These are phyloP conservation scores for Notodonta dromedarius DNA, from an alignment of 2,888 invertebrate genomes.

Conservation along the genomic window DNA sequence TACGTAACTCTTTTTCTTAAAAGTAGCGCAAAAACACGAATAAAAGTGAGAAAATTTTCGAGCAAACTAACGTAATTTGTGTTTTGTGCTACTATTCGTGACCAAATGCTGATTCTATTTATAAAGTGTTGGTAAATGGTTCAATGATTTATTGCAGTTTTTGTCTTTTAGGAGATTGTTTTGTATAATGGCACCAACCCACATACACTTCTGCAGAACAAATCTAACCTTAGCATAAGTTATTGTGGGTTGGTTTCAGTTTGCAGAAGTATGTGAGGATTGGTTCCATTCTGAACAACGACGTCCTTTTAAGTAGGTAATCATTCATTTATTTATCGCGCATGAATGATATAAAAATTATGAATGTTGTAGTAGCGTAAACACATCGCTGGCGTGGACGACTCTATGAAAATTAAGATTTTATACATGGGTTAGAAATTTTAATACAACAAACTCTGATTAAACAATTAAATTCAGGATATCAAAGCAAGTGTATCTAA, in stretches of 20 bases:
- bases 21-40: slow-evolving; percentile 5
- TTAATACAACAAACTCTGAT: no score
- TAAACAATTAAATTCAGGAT: no score
- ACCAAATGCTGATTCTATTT: neutral
- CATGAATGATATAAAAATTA: neutral
- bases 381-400: neutral
- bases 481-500: no score
- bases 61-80: neutral
- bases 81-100: neutral
- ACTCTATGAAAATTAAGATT: neutral
- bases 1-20: neutral
- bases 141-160: neutral
- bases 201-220: no score
- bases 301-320: no score
- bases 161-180: neutral
- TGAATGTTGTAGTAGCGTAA: neutral
- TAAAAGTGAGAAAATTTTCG: neutral
- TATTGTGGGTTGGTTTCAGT: no score
- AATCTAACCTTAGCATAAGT: no score
- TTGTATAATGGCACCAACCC: no score
- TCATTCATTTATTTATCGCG: neutral
- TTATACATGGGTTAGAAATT: no score
- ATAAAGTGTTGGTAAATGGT: neutral
- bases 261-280: no score
- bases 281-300: no score